Evolutionary conservation across 2,888 invertebrate species (phyloP), one percentile per base, ranked within the genome.

Genomic region (Leucophenga montana): DNA sequence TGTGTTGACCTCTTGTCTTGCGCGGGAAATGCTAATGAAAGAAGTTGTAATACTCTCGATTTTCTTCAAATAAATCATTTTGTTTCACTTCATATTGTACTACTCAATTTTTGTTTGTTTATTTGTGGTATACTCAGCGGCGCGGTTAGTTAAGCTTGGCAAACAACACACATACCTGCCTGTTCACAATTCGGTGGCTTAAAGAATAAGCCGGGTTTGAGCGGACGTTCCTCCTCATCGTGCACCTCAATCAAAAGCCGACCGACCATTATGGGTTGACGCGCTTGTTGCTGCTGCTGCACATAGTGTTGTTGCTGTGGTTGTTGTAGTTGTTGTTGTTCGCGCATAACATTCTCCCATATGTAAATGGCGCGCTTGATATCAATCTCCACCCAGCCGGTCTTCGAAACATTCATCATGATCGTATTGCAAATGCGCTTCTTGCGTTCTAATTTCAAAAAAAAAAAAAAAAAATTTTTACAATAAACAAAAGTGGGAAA

Each of bases 161-260:
- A 83, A 85, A 88, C 88, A 84, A 86, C 87, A 88, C 88, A 87
- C 88, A 83, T 87, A 88, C 88, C 87, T 88, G 88, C 88, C 88
- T 88, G 86, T 73, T 87, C 87, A 73, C 88, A 88, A 78, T 86
- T 86, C 71, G 88, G 88, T 73, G 89, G 88, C 73, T 83, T 84
- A 68, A 88, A 88, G 78, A 83, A 88, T 16, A 82, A 79, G 16
- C 88, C 88, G 46, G 88, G 87, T 75, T 86, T 82, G 50, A 88
- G 71, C 20, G 85, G 88, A 67, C 85, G 85, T 71, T 88, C 88
- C 73, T 88, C 88, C 66, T 88, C 88, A 50, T 88, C 88, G 68
- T 88, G 88, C 27, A 88, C 87, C 76, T 88, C 89, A 67, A 88
- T 86, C 82, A 87, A 79, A 20, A 88, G 75, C 75, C 82, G 80